Evolutionary conservation across 2,888 invertebrate species (phyloP).

Genomic region (Agrypnus murinus): DNA sequence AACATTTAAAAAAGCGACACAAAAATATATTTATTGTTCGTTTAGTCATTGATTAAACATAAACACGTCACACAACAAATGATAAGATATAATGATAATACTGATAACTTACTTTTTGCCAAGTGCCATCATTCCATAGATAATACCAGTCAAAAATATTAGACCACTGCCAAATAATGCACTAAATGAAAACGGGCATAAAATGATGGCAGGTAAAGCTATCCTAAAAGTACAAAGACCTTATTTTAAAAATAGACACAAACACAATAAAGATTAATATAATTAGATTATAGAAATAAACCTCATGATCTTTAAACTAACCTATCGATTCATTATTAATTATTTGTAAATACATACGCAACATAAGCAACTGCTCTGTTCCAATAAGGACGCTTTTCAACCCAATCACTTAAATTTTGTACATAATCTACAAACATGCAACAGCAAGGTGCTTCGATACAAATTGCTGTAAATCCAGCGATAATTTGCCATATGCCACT

Average conservation of each 20-base stretch:
- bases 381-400: slow-evolving; percentile 91
- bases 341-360: slow-evolving; percentile 79
- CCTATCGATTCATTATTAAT: too few relatives aligned
- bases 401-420: slow-evolving; percentile 86
- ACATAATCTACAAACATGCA: slow-evolving; percentile 97
- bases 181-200: slow-evolving; percentile 83
- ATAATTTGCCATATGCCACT: slow-evolving; percentile 91
- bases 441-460: slow-evolving; percentile 97
- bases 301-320: too few relatives aligned
- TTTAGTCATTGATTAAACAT: slow-evolving; percentile 2
- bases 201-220: slow-evolving; percentile 85
- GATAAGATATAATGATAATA: slow-evolving; percentile 24
- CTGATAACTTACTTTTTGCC: slow-evolving; percentile 89
- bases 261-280: slow-evolving; percentile 15
- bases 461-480: slow-evolving; percentile 90
- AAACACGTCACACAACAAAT: slow-evolving; percentile 4
- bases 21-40: background rate
- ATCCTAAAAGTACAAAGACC: slow-evolving; percentile 74
- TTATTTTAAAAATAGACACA: slow-evolving; percentile 8
- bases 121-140: slow-evolving; percentile 96
- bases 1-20: slow-evolving; percentile 31
- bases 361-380: slow-evolving; percentile 91
- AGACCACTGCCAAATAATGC: slow-evolving; percentile 91
- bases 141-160: slow-evolving; percentile 90
- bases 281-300: slow-evolving; percentile 1